Evolutionary conservation across 2,113 vertebrate species (phyloP).

Genomic region (Sinocyclocheilus grahami): DNA sequence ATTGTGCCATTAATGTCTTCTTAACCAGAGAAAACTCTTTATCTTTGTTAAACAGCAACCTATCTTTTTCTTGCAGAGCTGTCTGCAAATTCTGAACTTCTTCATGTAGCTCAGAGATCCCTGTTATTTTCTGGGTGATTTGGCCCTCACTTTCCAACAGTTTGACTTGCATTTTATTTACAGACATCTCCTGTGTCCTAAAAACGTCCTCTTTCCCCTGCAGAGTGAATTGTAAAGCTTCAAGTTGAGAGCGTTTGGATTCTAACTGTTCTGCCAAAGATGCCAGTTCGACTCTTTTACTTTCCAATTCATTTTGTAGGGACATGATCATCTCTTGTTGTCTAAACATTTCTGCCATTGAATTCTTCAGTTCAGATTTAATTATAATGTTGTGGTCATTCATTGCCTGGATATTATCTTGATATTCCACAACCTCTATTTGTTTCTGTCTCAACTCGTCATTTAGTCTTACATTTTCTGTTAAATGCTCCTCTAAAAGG

Average conservation of each 20-base stretch:
- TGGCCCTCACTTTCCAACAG: constrained; percentile 68
- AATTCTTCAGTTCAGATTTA: constrained; percentile 74
- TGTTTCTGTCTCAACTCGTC: constrained; percentile 59
- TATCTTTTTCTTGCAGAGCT: constrained; percentile 68
- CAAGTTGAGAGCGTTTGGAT: constrained; percentile 62
- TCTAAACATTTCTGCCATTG: constrained; percentile 53
- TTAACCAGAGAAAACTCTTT: constrained; percentile 71
- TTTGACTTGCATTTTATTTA: constrained; percentile 72
- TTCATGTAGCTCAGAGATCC: constrained; percentile 70
- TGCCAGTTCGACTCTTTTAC: constrained; percentile 65
- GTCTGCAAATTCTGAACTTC: constrained; percentile 66
- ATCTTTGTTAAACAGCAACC: constrained; percentile 64
- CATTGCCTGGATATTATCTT: constrained; percentile 68
- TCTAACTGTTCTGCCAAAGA: constrained; percentile 71
- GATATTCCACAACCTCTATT: constrained; percentile 66
- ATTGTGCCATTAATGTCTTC: constrained; percentile 71
- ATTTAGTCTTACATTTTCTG: constrained; percentile 67
- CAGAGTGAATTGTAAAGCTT: constrained; percentile 66
- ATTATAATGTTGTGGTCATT: constrained; percentile 73
- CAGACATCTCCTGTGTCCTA: constrained; percentile 70
- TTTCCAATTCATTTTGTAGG: constrained; percentile 69
- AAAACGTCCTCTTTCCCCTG: constrained; percentile 71
- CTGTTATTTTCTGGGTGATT: constrained; percentile 62
- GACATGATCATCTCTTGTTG: constrained; percentile 67
- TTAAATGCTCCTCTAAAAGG: constrained; percentile 61